phyloP scores from a whole-genome alignment of 2,113 vertebrate species.

The Calidris pugnax region DNA sequence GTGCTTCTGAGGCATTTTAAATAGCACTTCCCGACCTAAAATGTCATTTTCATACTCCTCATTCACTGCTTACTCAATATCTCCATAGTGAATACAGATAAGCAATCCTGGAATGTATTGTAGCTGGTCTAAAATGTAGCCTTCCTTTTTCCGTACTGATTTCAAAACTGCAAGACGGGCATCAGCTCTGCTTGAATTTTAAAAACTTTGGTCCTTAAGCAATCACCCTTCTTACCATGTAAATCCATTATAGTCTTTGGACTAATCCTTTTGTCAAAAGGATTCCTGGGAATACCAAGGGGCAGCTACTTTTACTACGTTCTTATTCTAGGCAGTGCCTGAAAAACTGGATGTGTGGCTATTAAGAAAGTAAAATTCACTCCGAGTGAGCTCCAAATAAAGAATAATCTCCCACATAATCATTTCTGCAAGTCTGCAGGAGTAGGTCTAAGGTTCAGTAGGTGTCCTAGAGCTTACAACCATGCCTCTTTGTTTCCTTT shows the following conservation, averaged over 20 bases:
- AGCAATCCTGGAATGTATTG: background rate
- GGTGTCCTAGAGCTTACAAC: slow-evolving; percentile 41
- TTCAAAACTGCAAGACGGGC: background rate
- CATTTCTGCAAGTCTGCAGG: background rate
- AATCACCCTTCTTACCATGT: slow-evolving; percentile 10
- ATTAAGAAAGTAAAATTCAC: slow-evolving; percentile 35
- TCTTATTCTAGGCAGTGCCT: background rate
- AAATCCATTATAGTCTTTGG: background rate
- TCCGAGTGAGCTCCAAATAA: background rate
- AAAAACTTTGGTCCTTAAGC: background rate
- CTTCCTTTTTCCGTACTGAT: background rate
- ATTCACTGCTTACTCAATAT: background rate
- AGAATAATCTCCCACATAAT: slow-evolving; percentile 32
- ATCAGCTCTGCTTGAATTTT: background rate
- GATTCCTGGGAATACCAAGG: slow-evolving; percentile 12
- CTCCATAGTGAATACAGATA: background rate
- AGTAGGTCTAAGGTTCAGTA: slow-evolving; percentile 20
- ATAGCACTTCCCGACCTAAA: background rate
- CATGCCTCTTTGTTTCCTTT: slow-evolving; percentile 19
- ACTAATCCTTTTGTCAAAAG: slow-evolving; percentile 41
- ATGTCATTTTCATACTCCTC: background rate
- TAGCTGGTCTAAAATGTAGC: background rate
- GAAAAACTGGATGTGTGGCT: background rate
- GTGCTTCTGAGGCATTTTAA: background rate
- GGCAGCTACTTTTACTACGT: background rate